Evolutionary conservation across 1,140 invertebrate genomes (phyloP).

Genomic region (Cylas formicarius): DNA sequence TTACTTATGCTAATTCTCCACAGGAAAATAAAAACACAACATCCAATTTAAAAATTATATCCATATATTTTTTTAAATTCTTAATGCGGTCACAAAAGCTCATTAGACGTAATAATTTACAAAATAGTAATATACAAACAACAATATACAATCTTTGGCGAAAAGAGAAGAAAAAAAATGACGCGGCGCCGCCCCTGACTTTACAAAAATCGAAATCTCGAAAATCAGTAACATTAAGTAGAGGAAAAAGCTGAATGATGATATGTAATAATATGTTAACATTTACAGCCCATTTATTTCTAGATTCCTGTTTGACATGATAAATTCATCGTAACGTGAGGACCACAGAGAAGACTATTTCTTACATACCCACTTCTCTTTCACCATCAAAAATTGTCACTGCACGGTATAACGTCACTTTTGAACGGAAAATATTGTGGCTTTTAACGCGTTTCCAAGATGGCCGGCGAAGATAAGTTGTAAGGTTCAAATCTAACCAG

Average conservation of each 20-base stretch:
- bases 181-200: neutral
- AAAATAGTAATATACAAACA: conserved; percentile 36
- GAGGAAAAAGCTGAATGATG: conserved; percentile 15
- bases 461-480: no score
- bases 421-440: no score
- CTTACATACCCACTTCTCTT: conserved; percentile 25
- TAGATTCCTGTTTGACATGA: conserved; percentile 1
- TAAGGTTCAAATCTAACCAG: no score
- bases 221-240: conserved; percentile 12
- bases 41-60: conserved; percentile 37
- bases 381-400: no score
- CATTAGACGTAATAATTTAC: conserved; percentile 33
- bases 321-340: conserved; percentile 6
- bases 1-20: conserved; percentile 1
- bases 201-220: neutral
- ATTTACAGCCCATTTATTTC: neutral
- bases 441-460: no score
- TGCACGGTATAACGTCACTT: no score
- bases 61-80: conserved; percentile 27
- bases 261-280: conserved; percentile 9
- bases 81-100: conserved; percentile 41
- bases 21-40: conserved; percentile 8
- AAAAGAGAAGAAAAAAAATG: conserved; percentile 31
- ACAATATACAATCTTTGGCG: conserved; percentile 37
- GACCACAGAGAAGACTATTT: conserved; percentile 5